Base-by-base conservation (phyloP, 2,797 vertebrate genomes). In the Momotus momota region DNA sequence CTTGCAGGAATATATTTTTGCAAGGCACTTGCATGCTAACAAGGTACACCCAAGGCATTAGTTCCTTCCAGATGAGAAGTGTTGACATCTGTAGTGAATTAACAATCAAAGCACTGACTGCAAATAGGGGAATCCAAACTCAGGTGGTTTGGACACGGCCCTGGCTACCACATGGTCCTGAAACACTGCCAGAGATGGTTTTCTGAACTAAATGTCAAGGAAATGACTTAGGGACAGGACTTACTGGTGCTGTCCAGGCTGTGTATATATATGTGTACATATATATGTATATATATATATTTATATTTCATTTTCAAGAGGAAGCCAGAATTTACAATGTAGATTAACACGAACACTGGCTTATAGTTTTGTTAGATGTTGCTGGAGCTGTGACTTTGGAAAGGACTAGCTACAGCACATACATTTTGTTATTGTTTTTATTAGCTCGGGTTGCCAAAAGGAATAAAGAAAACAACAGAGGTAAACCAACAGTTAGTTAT, bases 71-170 rank as follows among this genome's bases (percentile, higher is more conserved):
- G 72, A 81, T 40, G 48, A 86, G 64, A 57, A 35, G 19, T 60
- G n/a, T 16, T 51, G 82, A 67, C 55, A 54, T 93, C 84, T 94
- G 86, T 43, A 86, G 51, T 25, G 67, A 93, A 87, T 96, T 95
- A 95, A 49, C 40, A 86, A 62, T 88, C 70, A 23, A 67, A 91
- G 31, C 35, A 35, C 73, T 93, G 90, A 81, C 74, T 95, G 64
- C 69, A 83, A 80, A 82, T 49, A 84, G 29, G 31, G 48, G 62
- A 78, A 45, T 85, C 86, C 81, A 93, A 74, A 67, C 33, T 95
- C 88, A 93, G 94, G 80, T 97, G 88, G 70, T 94, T 95, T 96
- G 95, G 90, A 84, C 8, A 4, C 2, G 19, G 71, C 48, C 27
- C 45, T 86, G 74, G 74, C 51, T 80, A 80, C 64, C 88, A 80